These are phyloP conservation scores for Sitobion miscanthi DNA, from an alignment of 1,140 invertebrate genomes.

Conservation along the genomic window DNA sequence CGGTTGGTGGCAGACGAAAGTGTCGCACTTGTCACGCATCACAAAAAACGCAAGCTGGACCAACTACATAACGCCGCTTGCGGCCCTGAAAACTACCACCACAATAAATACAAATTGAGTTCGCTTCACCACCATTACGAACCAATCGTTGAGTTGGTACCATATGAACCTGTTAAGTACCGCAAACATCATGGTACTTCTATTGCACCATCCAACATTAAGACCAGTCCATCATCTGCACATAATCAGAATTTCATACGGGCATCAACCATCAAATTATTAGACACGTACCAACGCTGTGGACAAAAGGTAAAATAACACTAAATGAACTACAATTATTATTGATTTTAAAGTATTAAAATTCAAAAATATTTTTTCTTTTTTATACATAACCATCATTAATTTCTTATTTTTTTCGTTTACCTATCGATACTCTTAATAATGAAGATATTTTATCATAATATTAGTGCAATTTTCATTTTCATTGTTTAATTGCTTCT, in stretches of 20 bases:
- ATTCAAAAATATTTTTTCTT: too few species aligned
- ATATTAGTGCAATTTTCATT: not conserved
- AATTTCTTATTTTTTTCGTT: not conserved
- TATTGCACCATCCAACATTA: conserved; percentile 53
- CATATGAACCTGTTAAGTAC: conserved; percentile 55
- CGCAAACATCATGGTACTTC: conserved; percentile 54
- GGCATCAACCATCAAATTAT: conserved; percentile 75
- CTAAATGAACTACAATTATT: conserved; percentile 2
- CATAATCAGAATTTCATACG: conserved; percentile 69
- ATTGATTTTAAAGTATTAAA: not conserved
- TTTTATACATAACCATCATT: too few species aligned
- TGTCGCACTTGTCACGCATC: conserved; percentile 55
- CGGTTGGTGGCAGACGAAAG: conserved; percentile 53
- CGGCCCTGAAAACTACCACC: conserved; percentile 46
- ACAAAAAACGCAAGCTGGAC: conserved; percentile 59
- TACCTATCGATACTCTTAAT: not conserved
- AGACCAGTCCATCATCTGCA: conserved; percentile 56
- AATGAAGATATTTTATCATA: not conserved
- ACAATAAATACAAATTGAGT: conserved; percentile 54
- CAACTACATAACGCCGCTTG: conserved; percentile 55
- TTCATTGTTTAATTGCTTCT: not conserved
- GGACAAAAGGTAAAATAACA: conserved; percentile 69
- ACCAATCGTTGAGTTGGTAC: conserved; percentile 51
- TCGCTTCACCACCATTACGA: conserved; percentile 44
- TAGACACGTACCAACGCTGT: conserved; percentile 75